Base-by-base conservation (phyloP, 1,140 invertebrate species). In the Pogonomyrmex barbatus region DNA sequence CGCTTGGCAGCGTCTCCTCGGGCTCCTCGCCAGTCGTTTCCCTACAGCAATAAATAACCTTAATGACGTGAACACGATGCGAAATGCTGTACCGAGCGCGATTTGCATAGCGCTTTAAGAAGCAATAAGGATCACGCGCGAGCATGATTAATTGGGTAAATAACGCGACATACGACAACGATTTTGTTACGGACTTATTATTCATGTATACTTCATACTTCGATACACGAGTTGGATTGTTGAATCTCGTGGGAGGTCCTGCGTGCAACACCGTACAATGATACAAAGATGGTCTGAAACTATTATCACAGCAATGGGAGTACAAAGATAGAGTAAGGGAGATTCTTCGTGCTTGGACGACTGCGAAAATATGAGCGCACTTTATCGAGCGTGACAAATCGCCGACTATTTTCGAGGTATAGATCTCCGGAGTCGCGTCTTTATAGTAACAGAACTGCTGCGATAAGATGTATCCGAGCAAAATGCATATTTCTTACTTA, bases 11-110 rank as follows among this genome's bases (percentile, higher is more conserved):
- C 89, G 94, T 93, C 79, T 95, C 95, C 87, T 96, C 96, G 79
- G 95, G 95, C 87, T 96, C 95, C 90, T 95, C 96, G 86, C 94
- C 95, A 87, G 95, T 95, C 81, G 96, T 96, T 94, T 96, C 96
- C 85, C 96, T 97, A 88, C 24, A 36, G 10, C n/a, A 10, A 71
- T 78, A 65, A 85, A 78, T 85, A 78, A 85, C n/a, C n/a, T 65
- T 12, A 76, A 39, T 36, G 56, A 77, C 39, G 50, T 30, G 50
- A 78, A 56, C 58, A 65, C n/a, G 60, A 78, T 24, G 50, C 30
- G 10, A n/a, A 24, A 24, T 30, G 47, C 12, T 62, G 14, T 33
- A 39, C 24, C 9, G 36, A 77, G 17, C 14, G 36, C 12, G 73
- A 65, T 65, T 76, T 52, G 33, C 36, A n/a, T 65, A 47, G 4